Evolutionary conservation across 2,113 vertebrate species (phyloP).

Genomic region (Pardalotus punctatus): DNA sequence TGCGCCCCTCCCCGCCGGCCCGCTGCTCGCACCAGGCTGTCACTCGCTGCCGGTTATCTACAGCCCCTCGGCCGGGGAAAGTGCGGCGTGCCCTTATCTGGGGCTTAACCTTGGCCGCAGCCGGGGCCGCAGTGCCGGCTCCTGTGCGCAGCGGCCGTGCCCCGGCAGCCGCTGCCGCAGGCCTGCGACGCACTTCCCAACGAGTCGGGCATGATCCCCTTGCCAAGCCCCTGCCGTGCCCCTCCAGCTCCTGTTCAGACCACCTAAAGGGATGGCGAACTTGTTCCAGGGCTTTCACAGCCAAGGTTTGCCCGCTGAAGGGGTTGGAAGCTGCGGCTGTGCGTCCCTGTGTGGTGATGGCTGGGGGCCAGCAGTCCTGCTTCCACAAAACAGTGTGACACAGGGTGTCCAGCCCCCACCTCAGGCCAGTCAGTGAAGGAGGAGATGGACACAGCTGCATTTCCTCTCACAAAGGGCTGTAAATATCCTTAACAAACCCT

Average conservation of each 20-base stretch:
- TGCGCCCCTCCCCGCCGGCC: background rate
- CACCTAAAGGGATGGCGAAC: background rate
- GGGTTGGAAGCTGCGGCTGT: background rate
- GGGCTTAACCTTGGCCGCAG: background rate
- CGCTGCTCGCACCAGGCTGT: background rate
- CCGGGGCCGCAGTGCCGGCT: background rate
- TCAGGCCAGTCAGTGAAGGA: background rate
- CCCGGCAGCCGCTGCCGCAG: background rate
- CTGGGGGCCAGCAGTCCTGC: background rate
- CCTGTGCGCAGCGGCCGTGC: background rate
- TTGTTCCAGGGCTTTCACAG: background rate
- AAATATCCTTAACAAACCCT: background rate
- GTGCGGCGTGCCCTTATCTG: background rate
- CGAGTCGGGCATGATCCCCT: rapidly evolving
- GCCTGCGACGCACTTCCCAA: background rate
- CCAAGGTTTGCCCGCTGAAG: background rate
- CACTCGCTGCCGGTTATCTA: background rate
- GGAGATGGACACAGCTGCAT: constrained; percentile 65
- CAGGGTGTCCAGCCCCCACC: background rate
- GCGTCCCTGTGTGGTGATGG: background rate
- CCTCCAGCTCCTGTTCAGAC: background rate
- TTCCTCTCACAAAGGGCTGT: constrained; percentile 71
- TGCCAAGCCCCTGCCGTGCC: background rate
- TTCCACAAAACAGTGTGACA: background rate
- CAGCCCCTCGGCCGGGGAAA: background rate